These are phyloP conservation scores for Epicampocera succincta DNA, from an alignment of 2,888 invertebrate genomes.

Conservation along the genomic window DNA sequence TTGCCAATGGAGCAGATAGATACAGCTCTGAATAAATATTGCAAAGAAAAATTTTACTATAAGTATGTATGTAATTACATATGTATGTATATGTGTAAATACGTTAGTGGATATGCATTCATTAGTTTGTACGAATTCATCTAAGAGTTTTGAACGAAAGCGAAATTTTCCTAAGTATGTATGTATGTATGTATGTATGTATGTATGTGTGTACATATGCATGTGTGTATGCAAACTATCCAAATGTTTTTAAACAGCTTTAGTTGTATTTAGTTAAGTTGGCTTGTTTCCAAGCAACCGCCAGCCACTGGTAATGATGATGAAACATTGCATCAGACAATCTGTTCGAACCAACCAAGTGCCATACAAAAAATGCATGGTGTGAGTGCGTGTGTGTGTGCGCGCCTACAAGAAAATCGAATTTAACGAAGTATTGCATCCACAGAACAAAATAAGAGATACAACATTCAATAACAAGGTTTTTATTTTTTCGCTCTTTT, in stretches of 20 bases:
- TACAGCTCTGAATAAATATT: too few species aligned
- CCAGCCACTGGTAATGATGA: conserved; percentile 67
- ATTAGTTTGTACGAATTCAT: too few species aligned
- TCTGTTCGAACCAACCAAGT: conserved; percentile 9
- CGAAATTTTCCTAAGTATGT: conserved; percentile 32
- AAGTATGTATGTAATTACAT: too few species aligned
- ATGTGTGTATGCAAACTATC: too few species aligned
- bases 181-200: too few species aligned
- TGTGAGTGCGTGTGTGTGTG: too few species aligned
- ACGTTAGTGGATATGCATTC: too few species aligned
- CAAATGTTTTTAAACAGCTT: conserved; percentile 19
- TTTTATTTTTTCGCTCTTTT: background rate
- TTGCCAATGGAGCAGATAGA: too few species aligned
- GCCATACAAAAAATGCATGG: background rate
- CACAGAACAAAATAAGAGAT: conserved; percentile 4
- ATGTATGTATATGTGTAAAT: too few species aligned
- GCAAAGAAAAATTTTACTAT: too few species aligned
- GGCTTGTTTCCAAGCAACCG: conserved; percentile 50
- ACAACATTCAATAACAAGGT: conserved; percentile 6
- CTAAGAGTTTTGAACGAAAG: conserved; percentile 16
- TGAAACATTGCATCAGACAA: conserved; percentile 77
- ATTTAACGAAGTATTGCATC: conserved; percentile 19
- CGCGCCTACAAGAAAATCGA: conserved; percentile 1
- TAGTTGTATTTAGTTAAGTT: background rate
- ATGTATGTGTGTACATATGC: too few species aligned